Evolutionary conservation across 2,888 invertebrate species (phyloP), one percentile per base, ranked within the genome.

Genomic region (Cephonodes hylas): DNA sequence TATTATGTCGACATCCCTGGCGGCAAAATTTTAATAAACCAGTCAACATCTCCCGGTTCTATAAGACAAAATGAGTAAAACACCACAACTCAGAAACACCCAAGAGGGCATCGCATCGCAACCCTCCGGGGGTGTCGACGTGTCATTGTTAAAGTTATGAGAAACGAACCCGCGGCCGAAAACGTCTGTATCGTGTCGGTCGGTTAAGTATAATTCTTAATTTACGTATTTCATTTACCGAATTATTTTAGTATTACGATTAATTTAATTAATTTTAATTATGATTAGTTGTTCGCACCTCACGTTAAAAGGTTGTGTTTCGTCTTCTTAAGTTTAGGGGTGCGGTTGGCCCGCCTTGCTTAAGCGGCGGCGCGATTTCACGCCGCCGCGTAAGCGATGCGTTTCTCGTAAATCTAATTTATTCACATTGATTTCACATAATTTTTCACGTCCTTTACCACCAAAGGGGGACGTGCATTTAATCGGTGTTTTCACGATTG

Each of bases 1-100:
- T 38, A 53, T 53, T 31, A 53, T 53, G 48, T 53, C 53, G 18
- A 10, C 53, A 53, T 31, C 27, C 53, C 53, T 18, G 27, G 53
- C 13, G 53, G 2, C 31, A 7, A 4, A 7, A 18, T 2, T 2
- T 13, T 13, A 45, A 2, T 13, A 23, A 1, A 0, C 13, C 10
- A 10, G 18, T 10, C 13, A 10, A 53, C 18, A 8, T 13, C n/a
- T 13, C 22, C 46, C 6, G 22, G 23, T 46, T 46, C 22, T n/a
- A 45, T 10, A 22, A 13, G 23, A 10, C 22, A 22, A 5, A 13
- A 20, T 13, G 25, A 15, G 27, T 25, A 27, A 25, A 10, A 8
- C 31, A 10, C 13, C 4, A 5, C 38, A 38, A 13, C 38, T 1
- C 38, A 13, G 8, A n/a, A n/a, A n/a, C 34, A 38, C 38, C 10